phyloP scores from a whole-genome alignment of 2,113 vertebrate species.

The Hippocampus zosterae region DNA sequence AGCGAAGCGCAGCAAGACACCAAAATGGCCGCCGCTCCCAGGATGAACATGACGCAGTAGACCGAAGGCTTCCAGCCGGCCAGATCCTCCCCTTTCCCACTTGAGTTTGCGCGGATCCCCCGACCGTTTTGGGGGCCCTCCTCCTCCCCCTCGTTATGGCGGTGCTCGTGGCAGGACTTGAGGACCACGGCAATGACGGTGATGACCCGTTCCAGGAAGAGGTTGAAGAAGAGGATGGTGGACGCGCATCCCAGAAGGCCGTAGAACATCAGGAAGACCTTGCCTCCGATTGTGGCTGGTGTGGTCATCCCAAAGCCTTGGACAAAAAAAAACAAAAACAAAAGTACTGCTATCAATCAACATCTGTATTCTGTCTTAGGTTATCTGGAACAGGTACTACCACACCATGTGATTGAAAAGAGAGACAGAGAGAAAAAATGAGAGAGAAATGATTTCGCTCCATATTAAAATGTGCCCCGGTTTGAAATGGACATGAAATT shows the following conservation, averaged over 20 bases:
- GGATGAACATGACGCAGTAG: slow-evolving; percentile 92
- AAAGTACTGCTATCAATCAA: neutral
- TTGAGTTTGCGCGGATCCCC: slow-evolving; percentile 32
- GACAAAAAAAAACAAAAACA: slow-evolving; percentile 50
- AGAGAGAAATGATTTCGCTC: too few relatives aligned
- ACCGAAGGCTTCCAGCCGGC: slow-evolving; percentile 94
- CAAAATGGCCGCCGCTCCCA: slow-evolving; percentile 82
- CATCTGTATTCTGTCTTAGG: neutral
- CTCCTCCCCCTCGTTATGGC: slow-evolving; percentile 73
- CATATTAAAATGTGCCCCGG: neutral
- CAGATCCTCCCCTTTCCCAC: slow-evolving; percentile 59
- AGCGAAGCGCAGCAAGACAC: slow-evolving; percentile 92
- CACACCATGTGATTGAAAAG: neutral
- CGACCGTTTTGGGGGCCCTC: slow-evolving; percentile 64
- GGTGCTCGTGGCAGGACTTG: slow-evolving; percentile 81
- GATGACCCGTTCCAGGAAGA: slow-evolving; percentile 94
- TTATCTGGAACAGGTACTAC: neutral
- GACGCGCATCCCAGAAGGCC: slow-evolving; percentile 91
- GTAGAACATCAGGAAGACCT: slow-evolving; percentile 93
- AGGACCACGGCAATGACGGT: slow-evolving; percentile 85
- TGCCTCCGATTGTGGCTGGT: slow-evolving; percentile 85
- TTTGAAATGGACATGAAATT: neutral
- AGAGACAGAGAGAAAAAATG: neutral
- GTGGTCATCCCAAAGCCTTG: slow-evolving; percentile 97
- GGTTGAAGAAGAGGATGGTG: slow-evolving; percentile 95